Percentiles rank a stretch among this genome's conserved stretches.
Evolutionary conservation across 2,113 vertebrate genomes (phyloP).

Genomic region (Petroica traversi): DNA sequence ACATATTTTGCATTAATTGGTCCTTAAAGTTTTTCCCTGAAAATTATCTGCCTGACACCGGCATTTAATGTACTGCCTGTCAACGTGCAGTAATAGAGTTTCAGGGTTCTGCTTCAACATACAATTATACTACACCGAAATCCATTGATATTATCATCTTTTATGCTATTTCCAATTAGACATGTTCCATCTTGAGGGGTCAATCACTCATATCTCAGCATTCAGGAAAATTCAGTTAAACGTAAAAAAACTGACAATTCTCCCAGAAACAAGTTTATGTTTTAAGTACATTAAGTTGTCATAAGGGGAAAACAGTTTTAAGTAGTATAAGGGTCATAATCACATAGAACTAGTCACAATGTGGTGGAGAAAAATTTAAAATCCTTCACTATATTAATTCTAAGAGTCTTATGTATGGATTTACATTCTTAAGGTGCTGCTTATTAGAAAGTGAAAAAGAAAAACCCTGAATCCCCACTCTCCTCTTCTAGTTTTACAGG

Average conservation of each 20-base stretch:
- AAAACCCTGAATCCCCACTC: background rate
- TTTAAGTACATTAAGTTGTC: background rate
- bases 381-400: background rate
- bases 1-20: conserved; percentile 25
- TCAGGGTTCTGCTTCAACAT: conserved; percentile 47
- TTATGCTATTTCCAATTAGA: conserved; percentile 58
- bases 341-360: background rate
- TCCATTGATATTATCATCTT: conserved; percentile 52
- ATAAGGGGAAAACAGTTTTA: background rate
- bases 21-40: background rate
- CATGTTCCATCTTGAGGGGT: conserved; percentile 22
- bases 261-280: background rate
- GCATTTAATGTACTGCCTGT: conserved; percentile 47
- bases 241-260: conserved; percentile 11
- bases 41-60: conserved; percentile 37
- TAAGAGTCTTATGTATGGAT: background rate
- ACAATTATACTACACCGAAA: conserved; percentile 36
- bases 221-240: conserved; percentile 6
- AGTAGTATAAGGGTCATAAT: background rate
- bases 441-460: background rate
- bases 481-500: background rate
- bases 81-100: conserved; percentile 6
- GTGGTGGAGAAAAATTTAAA: background rate
- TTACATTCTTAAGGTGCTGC: background rate
- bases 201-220: background rate